Evolutionary conservation across 2,797 vertebrate genomes (phyloP), one percentile per base, ranked within the genome.

Genomic region (Gadopsis marmoratus): DNA sequence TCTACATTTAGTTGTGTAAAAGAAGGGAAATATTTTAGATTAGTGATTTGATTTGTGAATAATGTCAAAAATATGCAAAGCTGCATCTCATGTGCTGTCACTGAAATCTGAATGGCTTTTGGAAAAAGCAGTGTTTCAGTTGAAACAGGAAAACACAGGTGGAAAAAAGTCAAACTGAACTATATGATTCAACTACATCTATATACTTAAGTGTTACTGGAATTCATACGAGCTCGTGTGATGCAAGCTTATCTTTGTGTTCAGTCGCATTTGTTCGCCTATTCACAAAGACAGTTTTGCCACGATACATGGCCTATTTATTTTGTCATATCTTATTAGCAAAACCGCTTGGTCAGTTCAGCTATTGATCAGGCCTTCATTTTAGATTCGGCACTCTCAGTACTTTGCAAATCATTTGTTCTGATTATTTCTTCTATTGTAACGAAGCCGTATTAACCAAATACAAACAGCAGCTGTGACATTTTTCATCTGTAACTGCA

Each of bases 401-500:
- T 19, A 7, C 17, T 43, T 64, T 75, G 58, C 54, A 55, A 43
- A 72, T 29, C 3, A 48, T 69, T 6, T 61, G 56, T 31, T 45
- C 19, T 26, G 19, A 51, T 74, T 31, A 11, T 60, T 61, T 29
- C 16, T 65, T 39, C 41, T 2, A 39, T 50, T 50, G 8, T 11
- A 5, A 53, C 5, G 48, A 45, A 53, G 23, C 23, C 56, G 39
- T n/a, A 31, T 31, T 51, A n/a, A 45, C 62, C 17, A 61, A 41
- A 64, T 9, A 55, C 26, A 8, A 71, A 21, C 50, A 45, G 64
- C 67, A 43, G 59, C 17, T 9, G 33, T 16, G 51, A 23, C 62
- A 64, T 71, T 43, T 75, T 60, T 60, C 23, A 64, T 53, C 35
- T 66, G 33, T 51, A 39, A 39, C 65, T 63, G 61, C 50, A 14